Percentiles rank a stretch among this genome's conserved stretches.
phyloP scores from a whole-genome alignment of 2,888 invertebrate species.

The Cancer borealis region DNA sequence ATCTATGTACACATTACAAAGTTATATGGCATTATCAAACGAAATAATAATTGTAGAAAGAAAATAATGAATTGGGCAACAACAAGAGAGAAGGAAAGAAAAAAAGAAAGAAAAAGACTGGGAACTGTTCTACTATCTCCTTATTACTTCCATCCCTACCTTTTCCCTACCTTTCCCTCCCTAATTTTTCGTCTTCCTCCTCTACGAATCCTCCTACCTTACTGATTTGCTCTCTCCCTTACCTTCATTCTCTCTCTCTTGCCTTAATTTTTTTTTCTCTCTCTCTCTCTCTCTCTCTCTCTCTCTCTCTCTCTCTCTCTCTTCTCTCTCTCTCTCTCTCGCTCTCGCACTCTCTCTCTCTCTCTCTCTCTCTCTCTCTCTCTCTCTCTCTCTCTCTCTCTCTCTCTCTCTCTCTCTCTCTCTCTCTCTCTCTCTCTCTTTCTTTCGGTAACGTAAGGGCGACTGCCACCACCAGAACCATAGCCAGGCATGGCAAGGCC shows the following conservation, averaged over 20 bases:
- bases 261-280: no score
- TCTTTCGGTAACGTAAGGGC: no score
- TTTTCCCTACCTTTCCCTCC: background rate
- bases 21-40: no score
- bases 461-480: background rate
- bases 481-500: background rate
- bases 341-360: background rate
- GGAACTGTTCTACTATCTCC: background rate
- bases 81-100: no score
- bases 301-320: background rate
- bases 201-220: background rate
- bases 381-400: background rate
- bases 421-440: background rate
- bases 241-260: background rate
- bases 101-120: no score
- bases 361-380: background rate
- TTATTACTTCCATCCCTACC: background rate
- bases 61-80: no score
- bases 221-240: background rate
- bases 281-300: no score
- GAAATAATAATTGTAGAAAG: no score
- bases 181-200: background rate
- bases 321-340: background rate
- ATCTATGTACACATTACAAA: no score
- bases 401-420: conserved; percentile 45